Base-by-base conservation (phyloP, 2,888 invertebrate genomes). In the Hypsopygia costalis region DNA sequence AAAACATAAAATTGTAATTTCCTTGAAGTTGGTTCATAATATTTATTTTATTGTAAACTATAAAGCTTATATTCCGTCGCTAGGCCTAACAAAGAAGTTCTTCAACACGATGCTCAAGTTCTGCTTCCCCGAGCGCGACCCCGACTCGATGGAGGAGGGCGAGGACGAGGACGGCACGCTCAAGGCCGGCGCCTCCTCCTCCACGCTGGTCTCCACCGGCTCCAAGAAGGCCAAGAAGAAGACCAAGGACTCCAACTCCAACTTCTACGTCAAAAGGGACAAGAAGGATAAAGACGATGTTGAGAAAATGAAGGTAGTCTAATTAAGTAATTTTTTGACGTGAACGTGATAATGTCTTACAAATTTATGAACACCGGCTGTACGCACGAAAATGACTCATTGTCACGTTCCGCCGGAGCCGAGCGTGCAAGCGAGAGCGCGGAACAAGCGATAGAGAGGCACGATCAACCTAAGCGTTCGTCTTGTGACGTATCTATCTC, bases 281-380 rank as follows among this genome's bases (percentile, higher is more conserved):
- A 92, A 93, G 62, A 94, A 93, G 60, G 97, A 98, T 31, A 87
- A 88, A 36, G 97, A 98, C 71, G 98, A 99, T 68, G 98, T 99
- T 0, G 98, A 99, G 76, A 98, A 96, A 76, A 98, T 98, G 97
- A 97, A 97, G 91, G 94, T n/a, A n/a, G n/a, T n/a, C n/a, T n/a
- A n/a, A n/a, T n/a, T n/a, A n/a, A n/a, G n/a, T n/a, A n/a, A n/a
- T n/a, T n/a, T n/a, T n/a, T n/a, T n/a, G n/a, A n/a, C n/a, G n/a
- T n/a, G n/a, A n/a, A n/a, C n/a, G n/a, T n/a, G n/a, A n/a, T n/a
- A n/a, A n/a, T n/a, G n/a, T n/a, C n/a, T n/a, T n/a, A n/a, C n/a
- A n/a, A n/a, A n/a, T n/a, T n/a, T n/a, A n/a, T n/a, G n/a, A n/a
- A n/a, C n/a, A n/a, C n/a, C n/a, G n/a, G n/a, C n/a, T n/a, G n/a